These are phyloP conservation scores for Nothobranchius kuhntae DNA, from an alignment of 2,113 vertebrate genomes.

Conservation along the genomic window DNA sequence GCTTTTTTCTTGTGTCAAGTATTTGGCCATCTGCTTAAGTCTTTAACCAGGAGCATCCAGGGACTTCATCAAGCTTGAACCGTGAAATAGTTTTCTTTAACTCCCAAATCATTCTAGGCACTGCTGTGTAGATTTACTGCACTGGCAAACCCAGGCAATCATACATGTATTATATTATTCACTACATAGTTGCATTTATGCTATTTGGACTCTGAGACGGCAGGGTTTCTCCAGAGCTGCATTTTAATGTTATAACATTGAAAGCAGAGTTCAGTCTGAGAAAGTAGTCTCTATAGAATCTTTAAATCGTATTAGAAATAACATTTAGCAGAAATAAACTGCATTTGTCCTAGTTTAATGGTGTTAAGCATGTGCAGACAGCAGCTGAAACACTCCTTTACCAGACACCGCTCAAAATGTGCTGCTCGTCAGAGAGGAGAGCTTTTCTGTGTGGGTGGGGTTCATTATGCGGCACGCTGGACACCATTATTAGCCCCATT, in stretches of 20 bases:
- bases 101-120: slow-evolving; percentile 64
- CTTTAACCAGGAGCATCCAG: slow-evolving; percentile 74
- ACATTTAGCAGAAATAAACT: slow-evolving; percentile 51
- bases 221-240: slow-evolving; percentile 53
- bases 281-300: slow-evolving; percentile 39
- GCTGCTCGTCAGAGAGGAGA: slow-evolving; percentile 49
- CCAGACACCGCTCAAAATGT: slow-evolving; percentile 37
- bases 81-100: slow-evolving; percentile 73
- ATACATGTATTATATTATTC: slow-evolving; percentile 62
- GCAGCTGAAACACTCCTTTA: slow-evolving; percentile 49
- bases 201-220: slow-evolving; percentile 60
- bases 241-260: slow-evolving; percentile 55
- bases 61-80: slow-evolving; percentile 77
- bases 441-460: slow-evolving; percentile 62
- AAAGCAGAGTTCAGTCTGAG: slow-evolving; percentile 47
- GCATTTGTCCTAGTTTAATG: slow-evolving; percentile 55
- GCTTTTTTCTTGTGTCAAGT: slow-evolving; percentile 77
- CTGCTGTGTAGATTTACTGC: slow-evolving; percentile 68
- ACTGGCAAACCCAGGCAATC: slow-evolving; percentile 59
- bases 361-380: slow-evolving; percentile 57
- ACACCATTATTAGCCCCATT: slow-evolving; percentile 83
- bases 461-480: slow-evolving; percentile 76
- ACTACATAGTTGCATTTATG: slow-evolving; percentile 60
- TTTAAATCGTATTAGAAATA: slow-evolving; percentile 51
- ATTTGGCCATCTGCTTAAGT: slow-evolving; percentile 81